phyloP scores from a whole-genome alignment of 2,888 invertebrate genomes.

The Sarcophaga rosellei region DNA sequence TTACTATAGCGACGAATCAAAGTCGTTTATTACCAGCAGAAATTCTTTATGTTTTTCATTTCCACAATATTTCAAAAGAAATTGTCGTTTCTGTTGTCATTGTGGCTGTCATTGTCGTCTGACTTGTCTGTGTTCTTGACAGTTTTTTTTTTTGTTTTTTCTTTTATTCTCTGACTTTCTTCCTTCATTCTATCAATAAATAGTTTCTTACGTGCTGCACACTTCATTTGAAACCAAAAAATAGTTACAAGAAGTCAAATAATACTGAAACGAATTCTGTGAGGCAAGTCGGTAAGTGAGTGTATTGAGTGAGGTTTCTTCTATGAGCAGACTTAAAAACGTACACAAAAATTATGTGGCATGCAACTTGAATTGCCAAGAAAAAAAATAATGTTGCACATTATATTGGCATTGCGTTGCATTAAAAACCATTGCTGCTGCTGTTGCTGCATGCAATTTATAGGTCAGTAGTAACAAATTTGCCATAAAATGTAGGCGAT shows the following conservation, averaged over 20 bases:
- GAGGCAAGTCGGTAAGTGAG: not conserved
- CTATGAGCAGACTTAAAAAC: slow-evolving; percentile 14
- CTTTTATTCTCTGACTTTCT: not conserved
- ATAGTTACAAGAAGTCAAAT: slow-evolving; percentile 54
- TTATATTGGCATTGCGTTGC: slow-evolving; percentile 23
- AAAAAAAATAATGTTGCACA: slow-evolving; percentile 37
- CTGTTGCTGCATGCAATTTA: slow-evolving; percentile 73
- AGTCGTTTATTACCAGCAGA: not conserved
- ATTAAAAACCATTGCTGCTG: not conserved
- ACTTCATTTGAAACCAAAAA: slow-evolving; percentile 45
- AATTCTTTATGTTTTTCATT: not conserved
- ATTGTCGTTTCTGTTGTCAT: slow-evolving; percentile 42
- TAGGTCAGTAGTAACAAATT: slow-evolving; percentile 80
- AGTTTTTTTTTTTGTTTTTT: not conserved
- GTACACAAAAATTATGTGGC: slow-evolving; percentile 60
- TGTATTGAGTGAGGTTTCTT: no score
- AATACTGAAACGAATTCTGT: slow-evolving; percentile 14
- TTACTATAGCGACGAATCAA: not conserved
- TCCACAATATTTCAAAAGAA: slow-evolving; percentile 51
- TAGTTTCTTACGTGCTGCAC: slow-evolving; percentile 11
- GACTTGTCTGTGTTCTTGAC: slow-evolving; percentile 35
- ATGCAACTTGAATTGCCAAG: slow-evolving; percentile 57
- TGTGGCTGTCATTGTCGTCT: slow-evolving; percentile 26
- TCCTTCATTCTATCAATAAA: slow-evolving; percentile 37
- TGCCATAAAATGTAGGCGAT: slow-evolving; percentile 69